Conservation (phyloP, 2,113 vertebrate species). For the Rhagologus leucostigma region DNA sequence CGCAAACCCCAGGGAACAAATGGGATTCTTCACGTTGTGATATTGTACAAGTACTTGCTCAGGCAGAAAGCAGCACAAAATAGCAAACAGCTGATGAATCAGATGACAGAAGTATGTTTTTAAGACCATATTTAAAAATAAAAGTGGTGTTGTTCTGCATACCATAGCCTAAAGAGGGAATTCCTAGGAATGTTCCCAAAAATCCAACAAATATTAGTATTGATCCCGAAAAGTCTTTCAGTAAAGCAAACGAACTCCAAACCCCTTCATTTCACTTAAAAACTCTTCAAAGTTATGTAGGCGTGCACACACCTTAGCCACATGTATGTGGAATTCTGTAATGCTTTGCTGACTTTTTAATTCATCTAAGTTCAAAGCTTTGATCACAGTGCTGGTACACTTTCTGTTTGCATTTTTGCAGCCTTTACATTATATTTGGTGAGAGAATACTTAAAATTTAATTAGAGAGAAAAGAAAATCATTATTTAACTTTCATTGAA, state of each 20-base stretch:
- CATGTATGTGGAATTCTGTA: conserved; percentile 4
- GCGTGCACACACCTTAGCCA: not conserved
- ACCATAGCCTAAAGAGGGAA: not conserved
- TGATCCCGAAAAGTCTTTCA: not conserved
- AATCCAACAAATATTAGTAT: not conserved
- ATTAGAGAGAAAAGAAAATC: conserved; percentile 12
- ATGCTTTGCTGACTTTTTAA: conserved; percentile 6
- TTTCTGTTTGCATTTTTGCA: conserved; percentile 18
- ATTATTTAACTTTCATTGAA: not conserved
- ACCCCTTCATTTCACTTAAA: not conserved
- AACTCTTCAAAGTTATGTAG: not conserved
- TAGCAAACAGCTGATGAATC: not conserved
- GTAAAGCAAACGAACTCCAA: not conserved
- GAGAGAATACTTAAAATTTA: conserved; percentile 1
- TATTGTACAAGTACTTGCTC: not conserved
- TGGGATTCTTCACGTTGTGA: not conserved
- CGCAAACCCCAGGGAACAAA: not conserved
- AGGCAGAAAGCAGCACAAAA: not conserved
- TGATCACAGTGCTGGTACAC: conserved; percentile 20
- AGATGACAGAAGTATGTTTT: not conserved
- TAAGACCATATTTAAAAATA: not conserved
- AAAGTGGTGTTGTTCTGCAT: not conserved
- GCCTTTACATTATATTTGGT: conserved; percentile 7
- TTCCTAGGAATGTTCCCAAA: conserved; percentile 2
- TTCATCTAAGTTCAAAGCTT: conserved; percentile 32